Percentiles rank a stretch among this genome's conserved stretches.
Conservation (phyloP, 2,797 vertebrate species). For the Discoglossus pictus region DNA sequence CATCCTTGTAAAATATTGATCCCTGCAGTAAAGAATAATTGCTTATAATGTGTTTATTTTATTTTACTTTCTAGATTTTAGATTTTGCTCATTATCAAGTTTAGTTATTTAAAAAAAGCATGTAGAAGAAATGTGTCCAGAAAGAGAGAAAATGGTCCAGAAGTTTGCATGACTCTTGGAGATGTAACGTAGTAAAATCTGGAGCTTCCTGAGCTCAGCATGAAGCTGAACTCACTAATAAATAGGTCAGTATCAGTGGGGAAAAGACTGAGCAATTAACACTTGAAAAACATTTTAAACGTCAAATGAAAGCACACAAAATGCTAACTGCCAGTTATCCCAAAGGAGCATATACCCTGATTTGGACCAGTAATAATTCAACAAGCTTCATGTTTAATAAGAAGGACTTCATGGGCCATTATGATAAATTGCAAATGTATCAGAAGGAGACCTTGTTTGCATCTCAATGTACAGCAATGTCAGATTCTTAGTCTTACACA, state of each 20-base stretch:
- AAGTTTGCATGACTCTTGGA: too few species aligned
- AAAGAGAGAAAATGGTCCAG: too few species aligned
- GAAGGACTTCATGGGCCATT: constrained; percentile 83
- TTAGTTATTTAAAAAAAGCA: too few species aligned
- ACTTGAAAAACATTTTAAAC: constrained; percentile 34
- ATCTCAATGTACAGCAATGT: constrained; percentile 91
- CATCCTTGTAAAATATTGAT: too few species aligned
- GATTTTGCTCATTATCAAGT: too few species aligned
- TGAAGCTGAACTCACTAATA: constrained; percentile 44
- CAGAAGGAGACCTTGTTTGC: constrained; percentile 90
- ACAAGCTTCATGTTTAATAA: constrained; percentile 93
- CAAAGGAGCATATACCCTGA: constrained; percentile 57
- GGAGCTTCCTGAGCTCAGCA: too few species aligned
- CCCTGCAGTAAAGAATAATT: too few species aligned
- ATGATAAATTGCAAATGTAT: constrained; percentile 94
- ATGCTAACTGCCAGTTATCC: constrained; percentile 30
- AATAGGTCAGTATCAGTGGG: constrained; percentile 28
- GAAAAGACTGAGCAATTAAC: constrained; percentile 40
- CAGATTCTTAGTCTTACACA: constrained; percentile 96
- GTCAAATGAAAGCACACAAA: constrained; percentile 27
- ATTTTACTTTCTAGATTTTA: too few species aligned
- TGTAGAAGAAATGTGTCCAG: too few species aligned
- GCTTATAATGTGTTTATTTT: too few species aligned
- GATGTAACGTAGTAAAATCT: too few species aligned
- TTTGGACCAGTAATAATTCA: constrained; percentile 87